Evolutionary conservation across 2,113 vertebrate genomes (phyloP).

Genomic region (Choloepus hoffmanni): DNA sequence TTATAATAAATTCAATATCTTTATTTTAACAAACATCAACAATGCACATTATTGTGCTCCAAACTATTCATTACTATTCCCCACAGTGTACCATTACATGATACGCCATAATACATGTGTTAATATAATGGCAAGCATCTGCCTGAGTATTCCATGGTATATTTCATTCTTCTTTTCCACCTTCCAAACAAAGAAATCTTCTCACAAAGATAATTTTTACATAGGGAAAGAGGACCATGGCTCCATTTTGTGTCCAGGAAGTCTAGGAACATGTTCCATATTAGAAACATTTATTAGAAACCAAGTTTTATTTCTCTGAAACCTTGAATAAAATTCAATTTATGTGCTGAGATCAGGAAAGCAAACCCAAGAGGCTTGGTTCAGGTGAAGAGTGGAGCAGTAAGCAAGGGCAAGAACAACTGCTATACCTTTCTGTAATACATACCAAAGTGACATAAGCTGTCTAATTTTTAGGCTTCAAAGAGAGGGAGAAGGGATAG

Average conservation of each 20-base stretch:
- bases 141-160: conserved; percentile 84
- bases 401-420: rapidly evolving
- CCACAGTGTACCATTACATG: conserved; percentile 89
- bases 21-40: conserved; percentile 96
- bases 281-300: conserved; percentile 58
- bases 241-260: conserved; percentile 68
- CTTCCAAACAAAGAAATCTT: conserved; percentile 84
- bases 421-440: background rate
- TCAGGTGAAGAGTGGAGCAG: background rate
- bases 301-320: conserved; percentile 46
- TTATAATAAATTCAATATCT: conserved; percentile 96
- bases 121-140: conserved; percentile 87
- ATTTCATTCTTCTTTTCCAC: conserved; percentile 80
- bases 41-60: conserved; percentile 89
- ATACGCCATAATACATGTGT: conserved; percentile 89
- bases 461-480: background rate
- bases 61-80: conserved; percentile 90
- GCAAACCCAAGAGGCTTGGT: background rate
- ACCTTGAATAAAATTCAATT: conserved; percentile 14
- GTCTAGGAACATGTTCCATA: conserved; percentile 31
- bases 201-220: conserved; percentile 82
- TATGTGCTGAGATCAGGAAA: background rate
- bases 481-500: background rate
- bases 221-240: conserved; percentile 75
- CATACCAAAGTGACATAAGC: background rate